Evolutionary conservation across 2,113 vertebrate genomes (phyloP), one percentile per base, ranked within the genome.

Genomic region (Petrocephalus zakoni): DNA sequence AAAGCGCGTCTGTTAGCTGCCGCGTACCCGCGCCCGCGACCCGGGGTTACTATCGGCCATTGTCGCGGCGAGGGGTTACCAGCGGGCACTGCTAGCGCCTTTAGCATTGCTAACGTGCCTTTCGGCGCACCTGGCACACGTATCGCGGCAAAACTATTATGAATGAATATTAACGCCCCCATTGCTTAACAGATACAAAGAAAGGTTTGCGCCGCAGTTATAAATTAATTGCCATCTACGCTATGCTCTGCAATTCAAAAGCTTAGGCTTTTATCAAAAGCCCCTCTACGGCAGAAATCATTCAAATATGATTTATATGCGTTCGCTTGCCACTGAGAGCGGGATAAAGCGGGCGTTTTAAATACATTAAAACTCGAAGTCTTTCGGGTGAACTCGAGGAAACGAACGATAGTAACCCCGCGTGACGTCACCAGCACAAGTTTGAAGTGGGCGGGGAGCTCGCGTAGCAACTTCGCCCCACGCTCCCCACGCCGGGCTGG

Each of bases 361-460:
- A 19, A 5, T 29, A 25, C 15, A n/a, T 37, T 49, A 37, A 78
- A 78, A 2, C 17, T 1, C 2, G n/a, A 37, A 25, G 13, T 85
- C 22, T 42, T 47, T 52, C 37, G 10, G 34, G 10, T 92, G 93
- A 93, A 94, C 89, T 89, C 58, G 2, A 94, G 94, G 94, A 95
- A 96, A 95, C 92, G 97, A 95, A 96, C 97, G 95, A 2, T 37
- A 97, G 96, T 98, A 97, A 97, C 98, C 97, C 88, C 72, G 22
- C 49, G 52, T 87, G 82, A 93, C 92, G 94, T 94, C 90, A 94
- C 92, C 93, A 8, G 64, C 83, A 22, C 84, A 88, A 88, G 29
- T 75, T 85, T 49, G 87, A 58, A 78, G 92, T 94, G 91, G 93
- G 95, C 93, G 94, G 94, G 93, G 92, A 90, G 47, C 89, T 10